Percentiles rank a stretch among this genome's conserved stretches.
phyloP scores from a whole-genome alignment of 2,113 vertebrate genomes.

The Trogon melanurus region DNA sequence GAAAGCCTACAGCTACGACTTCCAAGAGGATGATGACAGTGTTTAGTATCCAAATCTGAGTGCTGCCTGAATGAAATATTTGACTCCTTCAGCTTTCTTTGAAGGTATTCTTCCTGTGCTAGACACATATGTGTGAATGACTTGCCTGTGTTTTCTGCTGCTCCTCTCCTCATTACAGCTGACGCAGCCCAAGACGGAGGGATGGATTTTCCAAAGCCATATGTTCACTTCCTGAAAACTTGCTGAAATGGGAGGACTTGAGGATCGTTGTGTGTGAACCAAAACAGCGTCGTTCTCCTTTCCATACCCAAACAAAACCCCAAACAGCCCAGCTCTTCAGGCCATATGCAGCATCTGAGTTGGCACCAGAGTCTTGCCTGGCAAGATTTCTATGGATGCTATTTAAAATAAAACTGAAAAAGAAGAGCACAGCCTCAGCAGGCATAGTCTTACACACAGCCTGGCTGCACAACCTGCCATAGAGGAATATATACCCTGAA shows the following conservation, averaged over 20 bases:
- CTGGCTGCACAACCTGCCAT: neutral
- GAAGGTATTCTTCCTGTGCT: neutral
- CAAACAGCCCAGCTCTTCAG: neutral
- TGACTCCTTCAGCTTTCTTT: neutral
- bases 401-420: neutral
- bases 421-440: neutral
- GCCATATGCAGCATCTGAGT: neutral
- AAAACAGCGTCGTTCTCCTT: neutral
- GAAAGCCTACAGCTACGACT: neutral
- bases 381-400: neutral
- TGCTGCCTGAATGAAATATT: neutral
- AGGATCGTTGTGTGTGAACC: neutral
- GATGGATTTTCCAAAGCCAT: neutral
- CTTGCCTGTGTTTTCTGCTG: neutral
- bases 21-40: neutral
- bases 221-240: slow-evolving; percentile 25
- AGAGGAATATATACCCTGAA: neutral
- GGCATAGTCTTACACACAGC: neutral
- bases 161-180: neutral
- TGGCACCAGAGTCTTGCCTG: slow-evolving; percentile 3
- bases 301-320: neutral
- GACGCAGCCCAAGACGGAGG: neutral
- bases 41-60: neutral
- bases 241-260: neutral
- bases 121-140: neutral